A percentile compares a stretch with the other conserved stretches of the same genome.
These are phyloP conservation scores for Falco cherrug DNA, from an alignment of 2,797 vertebrate species.

Conservation along the genomic window DNA sequence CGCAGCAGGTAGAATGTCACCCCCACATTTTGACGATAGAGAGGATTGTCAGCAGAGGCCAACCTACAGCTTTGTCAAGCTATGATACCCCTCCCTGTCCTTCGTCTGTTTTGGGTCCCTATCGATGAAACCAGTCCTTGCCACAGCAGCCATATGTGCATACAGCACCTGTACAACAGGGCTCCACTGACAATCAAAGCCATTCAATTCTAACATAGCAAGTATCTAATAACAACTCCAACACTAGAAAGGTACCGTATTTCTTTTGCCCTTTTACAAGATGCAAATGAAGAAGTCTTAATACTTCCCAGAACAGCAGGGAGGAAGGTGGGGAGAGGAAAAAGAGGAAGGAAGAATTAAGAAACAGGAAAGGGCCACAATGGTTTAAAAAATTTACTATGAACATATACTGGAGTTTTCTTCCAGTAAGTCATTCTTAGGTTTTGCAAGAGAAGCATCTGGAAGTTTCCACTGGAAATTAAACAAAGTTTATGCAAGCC, in stretches of 20 bases:
- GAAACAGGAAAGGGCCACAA: slow-evolving; percentile 36
- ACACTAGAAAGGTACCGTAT: background rate
- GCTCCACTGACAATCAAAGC: background rate
- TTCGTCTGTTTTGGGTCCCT: background rate
- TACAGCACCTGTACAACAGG: background rate
- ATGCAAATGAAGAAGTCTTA: background rate
- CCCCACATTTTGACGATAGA: background rate
- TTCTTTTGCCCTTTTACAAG: background rate
- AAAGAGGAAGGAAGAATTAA: slow-evolving; percentile 40
- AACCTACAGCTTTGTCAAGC: background rate
- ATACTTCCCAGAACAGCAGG: background rate
- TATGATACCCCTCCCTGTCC: too few relatives aligned
- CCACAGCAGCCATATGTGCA: background rate
- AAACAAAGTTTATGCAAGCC: background rate
- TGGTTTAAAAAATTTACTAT: background rate
- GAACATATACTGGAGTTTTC: background rate
- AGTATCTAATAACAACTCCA: background rate
- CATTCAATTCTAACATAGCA: accelerated
- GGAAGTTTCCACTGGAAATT: background rate
- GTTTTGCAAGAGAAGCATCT: background rate
- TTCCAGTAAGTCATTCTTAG: background rate
- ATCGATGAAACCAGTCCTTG: background rate
- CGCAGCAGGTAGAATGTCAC: background rate
- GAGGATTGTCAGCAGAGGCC: background rate
- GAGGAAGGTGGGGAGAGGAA: background rate